Base-by-base conservation (phyloP, 2,113 vertebrate species). In the Tragelaphus imberbis region DNA sequence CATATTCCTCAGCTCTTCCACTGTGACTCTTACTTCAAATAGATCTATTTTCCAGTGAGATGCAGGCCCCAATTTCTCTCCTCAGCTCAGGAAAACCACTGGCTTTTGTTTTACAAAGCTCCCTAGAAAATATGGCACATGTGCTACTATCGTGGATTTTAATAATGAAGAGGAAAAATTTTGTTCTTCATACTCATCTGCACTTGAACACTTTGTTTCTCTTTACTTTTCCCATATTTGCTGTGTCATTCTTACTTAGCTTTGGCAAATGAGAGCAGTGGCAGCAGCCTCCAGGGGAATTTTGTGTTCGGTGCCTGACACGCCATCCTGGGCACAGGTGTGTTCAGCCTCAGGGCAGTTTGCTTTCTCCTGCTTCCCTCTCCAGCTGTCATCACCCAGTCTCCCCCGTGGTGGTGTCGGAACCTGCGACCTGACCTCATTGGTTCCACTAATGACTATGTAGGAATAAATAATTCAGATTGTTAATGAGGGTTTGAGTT, bases 401-500 rank as follows among this genome's bases (percentile, higher is more conserved):
- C 82, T 91, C 51, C 89, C 36, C n/a, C n/a, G 49, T 11, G 56
- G 49, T 5, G 0, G 1, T 84, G 84, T 44, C 14, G 10, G 88
- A 91, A 77, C 61, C 71, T 81, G 71, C 84, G 53, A 55, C 86
- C 84, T 87, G 84, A 95, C 89, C 56, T 95, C 85, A 15, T 17
- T 51, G 94, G 75, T 81, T 65, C 81, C 88, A 36, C 88, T 92
- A 90, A 81, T 85, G 47, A 79, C 85, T 68, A 0, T 65, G 65
- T 33, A 79, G 85, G 55, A 95, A 96, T 95, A 96, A 97, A 94
- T 63, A 81, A 82, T 91, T 88, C 90, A 75, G 56, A n/a, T 58
- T 94, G 51, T 49, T 91, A 93, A 86, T 84, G 89, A 97, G 33
- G 82, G 33, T 84, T 85, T 82, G 82, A 88, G 53, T 23, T 79